These are phyloP conservation scores for Emydocephalus ijimae DNA, from an alignment of 2,113 vertebrate species.

Conservation along the genomic window DNA sequence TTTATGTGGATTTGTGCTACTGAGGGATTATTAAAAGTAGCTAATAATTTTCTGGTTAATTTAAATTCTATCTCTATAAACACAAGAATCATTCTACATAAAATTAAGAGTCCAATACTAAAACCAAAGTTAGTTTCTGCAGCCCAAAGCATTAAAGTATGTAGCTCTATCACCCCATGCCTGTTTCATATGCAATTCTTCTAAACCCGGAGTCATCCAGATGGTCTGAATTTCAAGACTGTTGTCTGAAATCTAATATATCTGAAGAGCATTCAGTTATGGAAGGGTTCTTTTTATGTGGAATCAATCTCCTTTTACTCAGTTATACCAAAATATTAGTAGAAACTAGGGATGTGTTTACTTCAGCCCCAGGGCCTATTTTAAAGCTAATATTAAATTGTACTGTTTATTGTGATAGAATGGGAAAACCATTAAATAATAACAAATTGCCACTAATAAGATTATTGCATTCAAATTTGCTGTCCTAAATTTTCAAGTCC, in stretches of 20 bases:
- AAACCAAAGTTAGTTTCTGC: background rate
- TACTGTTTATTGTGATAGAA: background rate
- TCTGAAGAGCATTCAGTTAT: background rate
- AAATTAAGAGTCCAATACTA: background rate
- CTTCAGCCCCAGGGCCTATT: background rate
- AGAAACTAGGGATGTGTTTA: background rate
- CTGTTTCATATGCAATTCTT: background rate
- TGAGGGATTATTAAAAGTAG: slow-evolving; percentile 48
- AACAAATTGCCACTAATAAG: background rate
- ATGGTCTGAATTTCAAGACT: background rate
- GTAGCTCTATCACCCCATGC: background rate
- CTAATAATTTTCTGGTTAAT: slow-evolving; percentile 42
- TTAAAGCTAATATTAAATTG: background rate
- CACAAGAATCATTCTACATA: slow-evolving; percentile 21
- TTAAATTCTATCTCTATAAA: slow-evolving; percentile 18
- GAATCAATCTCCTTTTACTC: background rate
- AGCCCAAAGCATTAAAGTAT: background rate
- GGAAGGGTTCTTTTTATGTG: background rate
- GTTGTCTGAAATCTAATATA: background rate
- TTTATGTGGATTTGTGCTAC: slow-evolving; percentile 39
- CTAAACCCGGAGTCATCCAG: background rate
- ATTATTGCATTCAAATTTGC: background rate
- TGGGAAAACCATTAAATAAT: background rate
- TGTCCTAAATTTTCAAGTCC: background rate
- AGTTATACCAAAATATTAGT: background rate